phyloP scores from a whole-genome alignment of 2,888 invertebrate species.

The Cryptosula pallasiana region DNA sequence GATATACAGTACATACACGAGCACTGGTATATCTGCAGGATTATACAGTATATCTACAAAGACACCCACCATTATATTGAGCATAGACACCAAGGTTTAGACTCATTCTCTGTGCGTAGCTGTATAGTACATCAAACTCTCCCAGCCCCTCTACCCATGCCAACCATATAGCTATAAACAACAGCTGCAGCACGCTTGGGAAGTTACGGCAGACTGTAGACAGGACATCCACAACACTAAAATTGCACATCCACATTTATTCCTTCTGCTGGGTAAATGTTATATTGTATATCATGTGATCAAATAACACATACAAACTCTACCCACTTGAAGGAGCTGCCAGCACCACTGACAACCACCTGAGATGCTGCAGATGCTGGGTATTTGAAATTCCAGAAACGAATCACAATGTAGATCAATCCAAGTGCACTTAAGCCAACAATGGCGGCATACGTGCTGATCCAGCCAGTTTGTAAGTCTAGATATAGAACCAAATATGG shows the following conservation, averaged over 20 bases:
- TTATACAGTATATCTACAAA: background rate
- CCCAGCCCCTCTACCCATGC: conserved; percentile 9
- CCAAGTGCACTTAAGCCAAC: background rate
- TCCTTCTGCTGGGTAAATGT: too few species aligned
- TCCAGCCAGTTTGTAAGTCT: background rate
- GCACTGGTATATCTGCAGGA: too few species aligned
- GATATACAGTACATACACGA: too few species aligned
- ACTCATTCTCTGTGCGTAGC: conserved; percentile 2
- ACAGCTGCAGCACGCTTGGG: background rate
- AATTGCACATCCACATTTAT: too few species aligned
- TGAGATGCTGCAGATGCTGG: background rate
- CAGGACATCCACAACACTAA: background rate
- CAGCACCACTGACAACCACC: background rate
- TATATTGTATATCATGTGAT: too few species aligned
- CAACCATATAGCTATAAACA: background rate
- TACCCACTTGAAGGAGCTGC: too few species aligned
- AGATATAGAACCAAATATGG: too few species aligned
- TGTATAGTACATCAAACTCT: conserved; percentile 18
- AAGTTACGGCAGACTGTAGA: background rate
- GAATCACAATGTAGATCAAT: background rate
- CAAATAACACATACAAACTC: too few species aligned
- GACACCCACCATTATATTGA: background rate
- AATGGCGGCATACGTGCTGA: background rate
- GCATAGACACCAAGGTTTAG: background rate
- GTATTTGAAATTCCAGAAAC: background rate